A percentile compares a stretch with the other conserved stretches of the same genome.
Conservation (phyloP, 1,140 invertebrate genomes). For the Cephus cinctus region DNA sequence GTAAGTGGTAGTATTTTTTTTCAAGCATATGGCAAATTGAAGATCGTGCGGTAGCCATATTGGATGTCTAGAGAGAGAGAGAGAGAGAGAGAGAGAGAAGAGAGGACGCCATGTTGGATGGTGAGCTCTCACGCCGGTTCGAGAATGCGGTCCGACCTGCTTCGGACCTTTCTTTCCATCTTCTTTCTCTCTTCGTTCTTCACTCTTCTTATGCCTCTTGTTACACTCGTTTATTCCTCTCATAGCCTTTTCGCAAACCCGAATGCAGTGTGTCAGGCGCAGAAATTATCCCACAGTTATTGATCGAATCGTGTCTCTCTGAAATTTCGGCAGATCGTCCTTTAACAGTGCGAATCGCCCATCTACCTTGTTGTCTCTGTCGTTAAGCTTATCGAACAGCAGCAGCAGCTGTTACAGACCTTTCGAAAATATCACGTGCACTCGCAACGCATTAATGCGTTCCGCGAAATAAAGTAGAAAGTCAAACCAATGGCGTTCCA, state of each 20-base stretch:
- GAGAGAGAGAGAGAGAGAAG: conserved; percentile 5
- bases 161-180: conserved; percentile 5
- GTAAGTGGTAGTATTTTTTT: neutral
- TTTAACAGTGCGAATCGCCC: neutral
- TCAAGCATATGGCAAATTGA: conserved; percentile 6
- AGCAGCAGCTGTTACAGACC: no score
- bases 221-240: conserved; percentile 6
- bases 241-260: no score
- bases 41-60: neutral
- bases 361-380: neutral
- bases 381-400: no score
- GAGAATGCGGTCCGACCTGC: conserved; percentile 26
- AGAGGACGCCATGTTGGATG: conserved; percentile 20
- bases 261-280: neutral
- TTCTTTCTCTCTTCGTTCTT: conserved; percentile 10
- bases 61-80: no score
- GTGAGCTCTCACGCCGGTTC: conserved; percentile 19
- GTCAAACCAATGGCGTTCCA: no score
- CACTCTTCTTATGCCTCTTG: neutral
- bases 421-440: no score
- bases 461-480: no score
- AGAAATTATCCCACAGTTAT: conserved; percentile 27
- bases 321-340: neutral
- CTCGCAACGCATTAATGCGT: no score
- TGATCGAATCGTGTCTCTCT: conserved; percentile 25